A percentile compares a stretch with the other conserved stretches of the same genome.
These are phyloP conservation scores for Ochropleura leucogaster DNA, from an alignment of 2,888 invertebrate species.

Conservation along the genomic window DNA sequence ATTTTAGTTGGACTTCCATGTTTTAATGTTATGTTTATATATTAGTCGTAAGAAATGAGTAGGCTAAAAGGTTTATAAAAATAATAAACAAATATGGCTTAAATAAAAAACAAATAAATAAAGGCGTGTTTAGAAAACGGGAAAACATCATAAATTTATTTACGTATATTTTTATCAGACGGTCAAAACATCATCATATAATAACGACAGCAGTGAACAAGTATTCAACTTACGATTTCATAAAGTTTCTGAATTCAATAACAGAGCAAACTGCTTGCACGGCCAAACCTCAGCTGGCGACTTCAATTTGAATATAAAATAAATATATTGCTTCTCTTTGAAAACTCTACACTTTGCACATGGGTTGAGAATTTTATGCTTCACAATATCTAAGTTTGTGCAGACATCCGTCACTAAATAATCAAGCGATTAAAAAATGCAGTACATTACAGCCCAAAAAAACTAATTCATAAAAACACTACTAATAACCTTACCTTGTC, in stretches of 20 bases:
- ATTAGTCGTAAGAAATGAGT: background rate
- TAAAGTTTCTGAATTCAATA: conserved; percentile 53
- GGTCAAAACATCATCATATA: background rate
- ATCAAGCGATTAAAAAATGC: background rate
- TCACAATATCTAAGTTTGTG: background rate
- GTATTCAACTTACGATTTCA: conserved; percentile 41
- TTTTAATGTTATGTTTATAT: too few relatives aligned
- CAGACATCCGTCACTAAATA: background rate
- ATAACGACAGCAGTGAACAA: background rate
- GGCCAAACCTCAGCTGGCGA: conserved; percentile 25
- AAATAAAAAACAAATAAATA: too few relatives aligned
- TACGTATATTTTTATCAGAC: background rate
- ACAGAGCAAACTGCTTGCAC: conserved; percentile 35
- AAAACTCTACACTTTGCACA: conserved; percentile 21
- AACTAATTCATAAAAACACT: background rate
- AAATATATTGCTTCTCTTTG: conserved; percentile 22
- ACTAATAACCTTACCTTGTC: background rate
- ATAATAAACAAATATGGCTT: too few relatives aligned
- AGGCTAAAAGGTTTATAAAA: too few relatives aligned
- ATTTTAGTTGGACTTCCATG: background rate
- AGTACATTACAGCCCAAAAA: background rate
- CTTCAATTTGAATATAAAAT: conserved; percentile 49
- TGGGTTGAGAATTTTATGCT: background rate
- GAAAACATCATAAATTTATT: too few relatives aligned
- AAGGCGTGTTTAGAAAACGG: too few relatives aligned